phyloP scores from a whole-genome alignment of 2,113 vertebrate genomes.

The Herpailurus yagouaroundi region DNA sequence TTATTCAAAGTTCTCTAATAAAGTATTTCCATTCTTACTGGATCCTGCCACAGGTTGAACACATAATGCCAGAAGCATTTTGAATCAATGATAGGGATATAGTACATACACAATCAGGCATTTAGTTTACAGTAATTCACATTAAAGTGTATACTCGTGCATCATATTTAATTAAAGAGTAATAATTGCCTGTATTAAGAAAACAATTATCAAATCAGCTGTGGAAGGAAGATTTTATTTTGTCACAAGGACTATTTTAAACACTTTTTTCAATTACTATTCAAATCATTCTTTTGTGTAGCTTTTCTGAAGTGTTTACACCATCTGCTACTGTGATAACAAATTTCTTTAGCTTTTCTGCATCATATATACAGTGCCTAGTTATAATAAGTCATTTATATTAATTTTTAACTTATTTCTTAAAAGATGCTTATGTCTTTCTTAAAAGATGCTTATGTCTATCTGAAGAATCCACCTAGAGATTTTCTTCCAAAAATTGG shows the following conservation, averaged over 20 bases:
- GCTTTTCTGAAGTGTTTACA: constrained; percentile 20
- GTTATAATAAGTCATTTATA: constrained; percentile 31
- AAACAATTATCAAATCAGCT: constrained; percentile 36
- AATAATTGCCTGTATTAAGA: constrained; percentile 27
- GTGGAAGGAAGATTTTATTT: constrained; percentile 47
- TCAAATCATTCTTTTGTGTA: constrained; percentile 19
- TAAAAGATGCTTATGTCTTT: constrained; percentile 90
- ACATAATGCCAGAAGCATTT: constrained; percentile 6
- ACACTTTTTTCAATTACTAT: background rate
- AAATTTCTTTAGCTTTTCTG: constrained; percentile 22
- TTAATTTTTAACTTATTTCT: constrained; percentile 61
- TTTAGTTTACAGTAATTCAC: constrained; percentile 23
- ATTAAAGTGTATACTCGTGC: background rate
- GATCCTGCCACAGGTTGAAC: background rate
- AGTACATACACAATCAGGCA: background rate
- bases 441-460: constrained; percentile 91
- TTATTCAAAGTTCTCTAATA: constrained; percentile 23
- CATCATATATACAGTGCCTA: background rate
- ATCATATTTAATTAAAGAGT: constrained; percentile 41
- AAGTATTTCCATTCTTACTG: constrained; percentile 25
- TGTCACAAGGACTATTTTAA: background rate
- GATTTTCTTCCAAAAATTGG: constrained; percentile 91
- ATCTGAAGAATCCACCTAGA: constrained; percentile 92
- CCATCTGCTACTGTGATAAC: background rate
- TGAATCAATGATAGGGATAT: background rate